Percentiles rank a stretch among this genome's conserved stretches.
Evolutionary conservation across 2,888 invertebrate species (phyloP).

Genomic region (Tipula vernalis): DNA sequence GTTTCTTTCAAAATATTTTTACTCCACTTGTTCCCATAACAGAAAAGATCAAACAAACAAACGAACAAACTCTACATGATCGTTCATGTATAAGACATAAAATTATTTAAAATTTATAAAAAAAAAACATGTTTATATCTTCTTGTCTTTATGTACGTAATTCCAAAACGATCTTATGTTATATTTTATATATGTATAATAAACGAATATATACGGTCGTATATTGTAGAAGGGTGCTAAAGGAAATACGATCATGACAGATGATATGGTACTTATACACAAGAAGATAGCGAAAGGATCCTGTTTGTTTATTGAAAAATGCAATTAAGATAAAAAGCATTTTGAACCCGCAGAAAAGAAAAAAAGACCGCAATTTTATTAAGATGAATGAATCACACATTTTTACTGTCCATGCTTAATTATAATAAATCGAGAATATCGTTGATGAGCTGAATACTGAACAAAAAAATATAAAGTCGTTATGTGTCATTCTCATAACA

Average conservation of each 20-base stretch:
- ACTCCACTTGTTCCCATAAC: slow-evolving; percentile 4
- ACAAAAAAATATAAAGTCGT: background rate
- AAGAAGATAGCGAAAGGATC: background rate
- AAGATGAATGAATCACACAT: background rate
- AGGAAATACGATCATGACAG: background rate
- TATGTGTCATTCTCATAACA: background rate
- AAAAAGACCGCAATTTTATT: background rate
- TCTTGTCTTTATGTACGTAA: background rate
- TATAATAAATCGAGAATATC: background rate
- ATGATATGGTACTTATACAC: background rate
- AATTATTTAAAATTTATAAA: background rate
- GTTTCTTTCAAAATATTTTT: background rate
- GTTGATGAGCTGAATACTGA: background rate
- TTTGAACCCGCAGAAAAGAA: background rate
- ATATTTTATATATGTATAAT: too few species aligned
- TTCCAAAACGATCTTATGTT: background rate
- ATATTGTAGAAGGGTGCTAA: background rate
- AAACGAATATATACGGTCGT: background rate
- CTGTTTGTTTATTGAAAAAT: background rate
- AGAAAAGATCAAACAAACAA: background rate
- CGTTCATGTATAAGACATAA: background rate
- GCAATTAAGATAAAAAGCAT: background rate
- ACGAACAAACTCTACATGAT: background rate
- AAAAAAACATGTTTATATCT: background rate
- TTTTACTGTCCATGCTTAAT: background rate